Evolutionary conservation across 2,113 vertebrate genomes (phyloP).

Genomic region (Ginglymostoma cirratum): DNA sequence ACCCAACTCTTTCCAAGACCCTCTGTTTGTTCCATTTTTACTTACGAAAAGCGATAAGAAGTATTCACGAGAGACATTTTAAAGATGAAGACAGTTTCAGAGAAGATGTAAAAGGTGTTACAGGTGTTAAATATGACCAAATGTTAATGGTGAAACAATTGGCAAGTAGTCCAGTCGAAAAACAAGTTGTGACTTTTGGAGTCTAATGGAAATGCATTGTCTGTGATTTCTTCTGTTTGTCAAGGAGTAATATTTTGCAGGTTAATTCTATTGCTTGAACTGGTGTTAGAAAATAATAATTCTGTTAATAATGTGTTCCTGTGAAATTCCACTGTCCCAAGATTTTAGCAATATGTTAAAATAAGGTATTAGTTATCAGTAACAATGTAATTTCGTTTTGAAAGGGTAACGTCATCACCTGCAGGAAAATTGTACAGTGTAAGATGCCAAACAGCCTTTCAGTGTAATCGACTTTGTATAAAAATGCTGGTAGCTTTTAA

Average conservation of each 20-base stretch:
- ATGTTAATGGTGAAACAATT: neutral
- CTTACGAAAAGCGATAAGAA: no score
- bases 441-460: neutral
- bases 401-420: neutral
- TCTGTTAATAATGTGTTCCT: neutral
- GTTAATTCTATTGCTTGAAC: neutral
- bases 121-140: neutral
- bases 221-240: neutral
- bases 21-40: no score
- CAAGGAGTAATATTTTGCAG: neutral
- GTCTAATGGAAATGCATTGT: neutral
- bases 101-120: neutral
- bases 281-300: neutral
- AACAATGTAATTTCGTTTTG: neutral
- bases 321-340: neutral
- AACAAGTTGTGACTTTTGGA: neutral
- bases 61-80: no score
- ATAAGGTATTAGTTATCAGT: neutral
- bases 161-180: neutral
- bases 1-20: no score
- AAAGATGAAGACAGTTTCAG: neutral
- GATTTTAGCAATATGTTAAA: neutral
- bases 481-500: neutral
- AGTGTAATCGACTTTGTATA: neutral
- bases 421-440: no score